Conservation (phyloP, 2,888 invertebrate genomes). For the Drosophila emarginata region DNA sequence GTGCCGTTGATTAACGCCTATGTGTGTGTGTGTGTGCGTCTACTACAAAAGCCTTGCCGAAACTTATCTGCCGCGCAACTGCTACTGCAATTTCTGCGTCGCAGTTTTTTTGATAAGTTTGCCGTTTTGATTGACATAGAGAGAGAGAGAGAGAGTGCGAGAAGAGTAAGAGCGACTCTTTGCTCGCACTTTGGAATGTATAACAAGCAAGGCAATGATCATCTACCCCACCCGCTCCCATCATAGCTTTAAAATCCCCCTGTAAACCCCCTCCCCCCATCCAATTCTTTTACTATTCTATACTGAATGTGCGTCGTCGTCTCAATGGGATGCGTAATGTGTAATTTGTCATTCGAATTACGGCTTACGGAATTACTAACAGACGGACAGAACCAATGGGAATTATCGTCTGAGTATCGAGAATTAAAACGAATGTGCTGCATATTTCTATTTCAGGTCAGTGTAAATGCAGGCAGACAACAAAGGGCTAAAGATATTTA, state of each 20-base stretch:
- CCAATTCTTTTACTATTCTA: conserved; percentile 5
- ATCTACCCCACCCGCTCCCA: too few relatives aligned
- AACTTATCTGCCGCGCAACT: conserved; percentile 68
- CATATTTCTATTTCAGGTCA: conserved; percentile 11
- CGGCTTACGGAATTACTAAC: too few relatives aligned
- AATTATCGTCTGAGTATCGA: too few relatives aligned
- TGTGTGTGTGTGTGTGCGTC: conserved; percentile 16
- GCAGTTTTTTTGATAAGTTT: conserved; percentile 74
- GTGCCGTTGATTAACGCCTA: background rate
- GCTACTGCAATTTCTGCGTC: conserved; percentile 54
- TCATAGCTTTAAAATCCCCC: too few relatives aligned
- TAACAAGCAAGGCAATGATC: conserved; percentile 52
- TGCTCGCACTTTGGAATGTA: conserved; percentile 69
- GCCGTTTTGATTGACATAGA: conserved; percentile 14
- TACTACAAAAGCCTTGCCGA: conserved; percentile 74
- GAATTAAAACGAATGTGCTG: too few relatives aligned
- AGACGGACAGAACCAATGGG: background rate
- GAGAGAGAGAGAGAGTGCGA: background rate
- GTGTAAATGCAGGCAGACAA: conserved; percentile 24
- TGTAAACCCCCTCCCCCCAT: background rate
- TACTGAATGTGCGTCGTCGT: conserved; percentile 13
- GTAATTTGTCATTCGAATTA: conserved; percentile 13
- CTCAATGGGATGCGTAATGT: conserved; percentile 77
- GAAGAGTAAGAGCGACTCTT: background rate
- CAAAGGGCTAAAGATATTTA: conserved; percentile 20